Evolutionary conservation across 2,113 vertebrate genomes (phyloP).

Genomic region (Pyxicephalus adspersus): DNA sequence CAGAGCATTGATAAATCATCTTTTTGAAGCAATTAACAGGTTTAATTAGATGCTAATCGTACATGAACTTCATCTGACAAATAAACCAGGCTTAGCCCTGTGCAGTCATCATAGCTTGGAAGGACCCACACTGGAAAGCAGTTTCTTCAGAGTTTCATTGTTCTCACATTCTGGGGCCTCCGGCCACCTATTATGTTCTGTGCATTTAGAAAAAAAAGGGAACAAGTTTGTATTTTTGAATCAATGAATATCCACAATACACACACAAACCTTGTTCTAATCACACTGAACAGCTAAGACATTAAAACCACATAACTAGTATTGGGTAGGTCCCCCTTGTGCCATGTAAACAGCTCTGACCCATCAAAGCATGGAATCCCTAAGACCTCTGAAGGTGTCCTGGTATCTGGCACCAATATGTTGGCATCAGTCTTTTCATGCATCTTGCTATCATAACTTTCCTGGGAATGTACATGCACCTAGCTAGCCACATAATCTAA

Average conservation of each 20-base stretch:
- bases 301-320: neutral
- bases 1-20: no score
- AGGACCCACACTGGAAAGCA: constrained; percentile 64
- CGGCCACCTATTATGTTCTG: constrained; percentile 84
- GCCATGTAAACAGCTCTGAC: neutral
- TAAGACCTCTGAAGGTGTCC: neutral
- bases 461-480: no score
- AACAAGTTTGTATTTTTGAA: neutral
- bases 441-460: no score
- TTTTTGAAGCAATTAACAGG: no score
- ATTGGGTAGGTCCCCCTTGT: neutral
- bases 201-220: constrained; percentile 56
- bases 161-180: constrained; percentile 81
- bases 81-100: neutral
- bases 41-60: neutral
- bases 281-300: neutral
- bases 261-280: neutral
- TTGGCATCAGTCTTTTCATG: no score
- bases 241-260: neutral
- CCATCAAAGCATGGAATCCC: neutral
- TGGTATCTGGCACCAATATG: no score
- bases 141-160: constrained; percentile 69
- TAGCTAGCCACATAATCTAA: no score
- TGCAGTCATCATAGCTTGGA: constrained; percentile 62
- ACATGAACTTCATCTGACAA: neutral